Conservation (phyloP, 2,113 vertebrate species). For the Notarius lentiginosus region DNA sequence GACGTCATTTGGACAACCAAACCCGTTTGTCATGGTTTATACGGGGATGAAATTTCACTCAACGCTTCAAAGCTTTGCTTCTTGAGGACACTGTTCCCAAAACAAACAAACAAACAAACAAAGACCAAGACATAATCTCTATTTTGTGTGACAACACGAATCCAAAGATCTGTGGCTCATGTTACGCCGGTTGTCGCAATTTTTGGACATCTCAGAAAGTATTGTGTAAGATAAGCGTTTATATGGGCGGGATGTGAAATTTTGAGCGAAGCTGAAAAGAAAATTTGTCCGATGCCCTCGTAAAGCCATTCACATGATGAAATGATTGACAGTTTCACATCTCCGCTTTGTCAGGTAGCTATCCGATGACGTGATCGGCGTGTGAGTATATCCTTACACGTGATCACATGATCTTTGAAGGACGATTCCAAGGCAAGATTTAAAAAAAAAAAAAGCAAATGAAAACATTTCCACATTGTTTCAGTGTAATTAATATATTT, state of each 20-base stretch:
- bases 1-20: not conserved
- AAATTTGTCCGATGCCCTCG: not conserved
- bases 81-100: slow-evolving; percentile 5
- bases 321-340: not conserved
- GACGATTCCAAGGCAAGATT: not conserved
- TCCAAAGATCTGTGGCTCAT: not conserved
- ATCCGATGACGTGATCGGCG: not conserved
- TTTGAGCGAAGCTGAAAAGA: not conserved
- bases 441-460: not conserved
- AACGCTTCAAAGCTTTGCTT: not conserved
- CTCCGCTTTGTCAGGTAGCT: not conserved
- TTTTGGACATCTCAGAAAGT: not conserved
- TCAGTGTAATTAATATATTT: not conserved
- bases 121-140: slow-evolving; percentile 17
- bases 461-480: not conserved
- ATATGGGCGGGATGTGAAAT: not conserved
- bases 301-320: not conserved
- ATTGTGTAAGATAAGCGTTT: not conserved
- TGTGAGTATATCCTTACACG: not conserved
- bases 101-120: slow-evolving; percentile 7
- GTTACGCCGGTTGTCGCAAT: slow-evolving; percentile 4
- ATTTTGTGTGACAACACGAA: slow-evolving; percentile 14
- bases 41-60: slow-evolving; percentile 19
- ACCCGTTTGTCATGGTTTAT: slow-evolving; percentile 12
- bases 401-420: not conserved